Evolutionary conservation across 2,113 vertebrate species (phyloP).

Genomic region (Ptyas mucosa): DNA sequence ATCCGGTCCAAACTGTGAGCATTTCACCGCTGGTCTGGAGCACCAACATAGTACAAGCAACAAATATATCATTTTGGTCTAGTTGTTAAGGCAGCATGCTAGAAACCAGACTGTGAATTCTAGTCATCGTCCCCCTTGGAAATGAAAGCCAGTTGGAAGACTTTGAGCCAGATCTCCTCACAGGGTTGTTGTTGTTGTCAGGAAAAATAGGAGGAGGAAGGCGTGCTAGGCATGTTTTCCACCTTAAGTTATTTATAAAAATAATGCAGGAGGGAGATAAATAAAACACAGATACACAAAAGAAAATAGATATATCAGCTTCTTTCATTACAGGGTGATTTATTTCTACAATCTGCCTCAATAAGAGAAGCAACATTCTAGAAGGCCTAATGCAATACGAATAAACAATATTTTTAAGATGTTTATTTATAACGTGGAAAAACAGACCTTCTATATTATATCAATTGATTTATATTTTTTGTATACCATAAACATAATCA

Average conservation of each 20-base stretch:
- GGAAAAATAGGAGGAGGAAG: background rate
- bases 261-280: too few relatives aligned
- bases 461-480: background rate
- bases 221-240: background rate
- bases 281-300: background rate
- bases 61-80: background rate
- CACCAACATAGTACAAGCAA: too few relatives aligned
- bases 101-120: background rate
- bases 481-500: background rate
- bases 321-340: background rate
- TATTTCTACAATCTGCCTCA: background rate
- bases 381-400: background rate
- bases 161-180: background rate
- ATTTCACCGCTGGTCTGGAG: too few relatives aligned
- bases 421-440: background rate
- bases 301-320: background rate
- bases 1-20: too few relatives aligned
- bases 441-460: background rate
- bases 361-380: background rate
- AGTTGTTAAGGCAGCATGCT: background rate
- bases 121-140: background rate
- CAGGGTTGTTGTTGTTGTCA: background rate
- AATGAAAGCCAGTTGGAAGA: background rate
- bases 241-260: background rate
- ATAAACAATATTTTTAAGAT: background rate